Evolutionary conservation across 2,888 invertebrate species (phyloP).

Genomic region (Seira musarum): DNA sequence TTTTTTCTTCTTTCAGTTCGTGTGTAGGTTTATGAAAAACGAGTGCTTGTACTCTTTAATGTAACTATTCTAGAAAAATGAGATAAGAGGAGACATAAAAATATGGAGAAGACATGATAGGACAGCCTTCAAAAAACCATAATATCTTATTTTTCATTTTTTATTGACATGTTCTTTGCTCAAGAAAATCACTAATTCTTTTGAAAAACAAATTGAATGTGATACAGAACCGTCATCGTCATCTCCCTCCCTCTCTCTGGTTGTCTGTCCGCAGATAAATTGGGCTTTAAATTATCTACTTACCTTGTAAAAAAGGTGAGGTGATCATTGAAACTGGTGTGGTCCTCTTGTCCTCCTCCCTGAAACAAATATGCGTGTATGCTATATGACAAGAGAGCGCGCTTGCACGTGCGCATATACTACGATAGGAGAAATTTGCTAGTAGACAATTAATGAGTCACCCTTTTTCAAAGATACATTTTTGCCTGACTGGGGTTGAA

Average conservation of each 20-base stretch:
- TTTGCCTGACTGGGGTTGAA: neutral
- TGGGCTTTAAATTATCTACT: constrained; percentile 17
- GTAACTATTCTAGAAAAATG: neutral
- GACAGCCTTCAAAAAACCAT: constrained; percentile 10
- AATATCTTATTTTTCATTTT: constrained; percentile 12
- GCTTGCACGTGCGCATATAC: constrained; percentile 1
- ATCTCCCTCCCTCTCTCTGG: too few species aligned
- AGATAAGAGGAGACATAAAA: constrained; percentile 10
- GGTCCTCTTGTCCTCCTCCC: neutral
- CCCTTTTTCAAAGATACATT: neutral
- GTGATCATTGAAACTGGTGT: neutral
- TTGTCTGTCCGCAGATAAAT: neutral
- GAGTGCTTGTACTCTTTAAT: neutral
- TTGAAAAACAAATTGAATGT: neutral
- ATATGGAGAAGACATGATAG: constrained; percentile 7
- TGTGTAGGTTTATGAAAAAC: constrained; percentile 10
- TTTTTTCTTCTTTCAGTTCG: neutral
- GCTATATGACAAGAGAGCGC: neutral
- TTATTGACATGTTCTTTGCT: constrained; percentile 16
- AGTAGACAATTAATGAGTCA: neutral
- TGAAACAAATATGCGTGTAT: neutral
- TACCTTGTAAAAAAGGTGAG: constrained; percentile 20
- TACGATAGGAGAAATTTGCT: neutral
- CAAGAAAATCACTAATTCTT: constrained; percentile 8
- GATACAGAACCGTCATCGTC: constrained; percentile 1